These are phyloP conservation scores for Montipora capricornis DNA, from an alignment of 64 coral and sea anemone species.

Conservation along the genomic window DNA sequence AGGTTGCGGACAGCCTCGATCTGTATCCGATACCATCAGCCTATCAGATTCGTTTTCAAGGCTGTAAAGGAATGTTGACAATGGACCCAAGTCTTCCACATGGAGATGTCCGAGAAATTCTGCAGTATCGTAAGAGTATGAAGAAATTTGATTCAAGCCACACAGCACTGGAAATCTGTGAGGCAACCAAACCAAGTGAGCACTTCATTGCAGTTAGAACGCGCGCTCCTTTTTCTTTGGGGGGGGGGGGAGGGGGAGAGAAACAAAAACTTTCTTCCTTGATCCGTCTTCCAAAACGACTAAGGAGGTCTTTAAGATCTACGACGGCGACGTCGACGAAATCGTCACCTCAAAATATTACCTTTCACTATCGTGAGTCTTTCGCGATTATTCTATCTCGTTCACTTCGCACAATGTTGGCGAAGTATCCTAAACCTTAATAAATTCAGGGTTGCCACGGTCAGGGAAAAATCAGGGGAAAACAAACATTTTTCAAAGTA, in stretches of 20 bases:
- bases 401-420: too few relatives aligned
- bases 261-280: neutral
- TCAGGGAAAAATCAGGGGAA: conserved; percentile 78
- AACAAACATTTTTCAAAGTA: conserved; percentile 62
- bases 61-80: conserved; percentile 90
- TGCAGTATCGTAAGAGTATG: conserved; percentile 87
- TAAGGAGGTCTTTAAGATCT: too few relatives aligned
- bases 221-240: too few relatives aligned
- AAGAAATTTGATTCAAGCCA: conserved; percentile 80
- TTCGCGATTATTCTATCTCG: too few relatives aligned
- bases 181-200: conserved; percentile 82
- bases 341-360: too few relatives aligned
- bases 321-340: too few relatives aligned
- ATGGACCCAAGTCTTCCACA: conserved; percentile 71
- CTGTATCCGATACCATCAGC: conserved; percentile 71
- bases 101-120: conserved; percentile 49
- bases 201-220: neutral
- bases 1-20: conserved; percentile 84
- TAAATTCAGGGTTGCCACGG: conserved; percentile 47
- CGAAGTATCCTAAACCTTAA: too few relatives aligned
- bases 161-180: conserved; percentile 78
- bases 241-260: neutral
- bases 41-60: conserved; percentile 88
- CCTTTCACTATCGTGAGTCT: too few relatives aligned
- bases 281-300: too few relatives aligned